A percentile compares a stretch with the other conserved stretches of the same genome.
These are phyloP conservation scores for Tachina grossa DNA, from an alignment of 2,888 invertebrate genomes.

Conservation along the genomic window DNA sequence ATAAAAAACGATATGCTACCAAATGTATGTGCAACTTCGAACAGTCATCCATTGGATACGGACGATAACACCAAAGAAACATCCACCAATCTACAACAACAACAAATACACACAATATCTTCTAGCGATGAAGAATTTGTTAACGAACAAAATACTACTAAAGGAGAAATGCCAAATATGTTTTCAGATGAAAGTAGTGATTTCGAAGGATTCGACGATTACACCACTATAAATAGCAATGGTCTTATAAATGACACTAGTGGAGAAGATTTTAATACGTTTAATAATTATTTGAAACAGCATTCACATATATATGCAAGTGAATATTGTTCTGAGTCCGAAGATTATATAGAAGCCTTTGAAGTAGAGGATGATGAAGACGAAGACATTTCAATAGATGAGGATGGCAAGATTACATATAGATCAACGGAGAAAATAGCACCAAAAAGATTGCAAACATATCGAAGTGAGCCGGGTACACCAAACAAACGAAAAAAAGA, in stretches of 20 bases:
- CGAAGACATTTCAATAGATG: slow-evolving; percentile 35
- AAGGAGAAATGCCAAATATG: slow-evolving; percentile 28
- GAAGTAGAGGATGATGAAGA: slow-evolving; percentile 50
- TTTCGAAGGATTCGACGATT: slow-evolving; percentile 64
- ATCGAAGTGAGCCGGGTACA: slow-evolving; percentile 32
- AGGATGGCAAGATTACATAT: slow-evolving; percentile 36
- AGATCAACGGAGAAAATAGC: slow-evolving; percentile 5
- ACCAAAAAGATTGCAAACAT: slow-evolving; percentile 15
- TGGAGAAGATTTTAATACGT: slow-evolving; percentile 29
- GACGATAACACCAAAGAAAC: background rate
- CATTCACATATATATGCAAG: slow-evolving; percentile 18
- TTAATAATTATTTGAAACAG: slow-evolving; percentile 31
- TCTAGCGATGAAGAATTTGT: slow-evolving; percentile 60
- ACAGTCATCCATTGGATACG: background rate
- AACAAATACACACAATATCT: slow-evolving; percentile 67
- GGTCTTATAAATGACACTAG: slow-evolving; percentile 18
- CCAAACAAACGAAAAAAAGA: slow-evolving; percentile 58
- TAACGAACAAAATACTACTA: slow-evolving; percentile 12
- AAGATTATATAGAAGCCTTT: slow-evolving; percentile 45
- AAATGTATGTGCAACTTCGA: background rate
- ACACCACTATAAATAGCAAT: slow-evolving; percentile 19
- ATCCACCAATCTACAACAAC: slow-evolving; percentile 1
- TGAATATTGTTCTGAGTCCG: slow-evolving; percentile 44
- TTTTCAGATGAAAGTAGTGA: slow-evolving; percentile 44
- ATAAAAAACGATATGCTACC: background rate